Evolutionary conservation across 2,113 vertebrate species (phyloP).

Genomic region (Esox niger): DNA sequence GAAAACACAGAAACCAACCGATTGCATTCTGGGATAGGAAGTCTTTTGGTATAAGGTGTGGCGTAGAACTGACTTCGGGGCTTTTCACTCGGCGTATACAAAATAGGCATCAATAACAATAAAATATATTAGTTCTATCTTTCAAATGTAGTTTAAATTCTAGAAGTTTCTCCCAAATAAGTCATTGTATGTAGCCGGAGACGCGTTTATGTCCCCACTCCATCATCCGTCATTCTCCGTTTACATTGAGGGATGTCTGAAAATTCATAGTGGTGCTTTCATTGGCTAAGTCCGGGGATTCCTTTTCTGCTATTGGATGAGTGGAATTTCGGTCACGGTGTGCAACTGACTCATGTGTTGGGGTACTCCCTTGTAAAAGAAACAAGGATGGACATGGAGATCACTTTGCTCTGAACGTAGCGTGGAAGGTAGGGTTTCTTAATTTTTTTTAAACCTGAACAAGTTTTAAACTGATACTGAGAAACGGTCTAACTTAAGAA

Average conservation of each 20-base stretch:
- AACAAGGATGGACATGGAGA: conserved; percentile 44
- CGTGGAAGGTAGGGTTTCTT: conserved; percentile 56
- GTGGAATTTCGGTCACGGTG: conserved; percentile 19
- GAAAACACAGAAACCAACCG: neutral
- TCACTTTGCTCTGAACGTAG: conserved; percentile 29
- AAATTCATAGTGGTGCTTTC: neutral
- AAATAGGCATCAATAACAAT: neutral
- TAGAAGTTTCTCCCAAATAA: neutral
- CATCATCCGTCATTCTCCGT: conserved; percentile 36
- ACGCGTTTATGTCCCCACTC: conserved; percentile 27
- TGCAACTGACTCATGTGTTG: conserved; percentile 44
- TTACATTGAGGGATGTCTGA: conserved; percentile 13
- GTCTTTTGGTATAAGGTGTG: conserved; percentile 60
- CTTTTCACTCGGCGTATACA: neutral
- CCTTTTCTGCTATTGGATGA: conserved; percentile 46
- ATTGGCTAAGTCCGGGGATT: conserved; percentile 44
- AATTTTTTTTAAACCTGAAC: conserved; percentile 7
- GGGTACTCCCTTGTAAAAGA: conserved; percentile 45
- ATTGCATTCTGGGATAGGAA: conserved; percentile 48
- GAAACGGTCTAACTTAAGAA: too few relatives aligned
- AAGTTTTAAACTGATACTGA: neutral
- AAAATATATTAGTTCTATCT: neutral
- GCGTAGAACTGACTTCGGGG: conserved; percentile 26
- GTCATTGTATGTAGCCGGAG: neutral
- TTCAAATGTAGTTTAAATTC: neutral